These are phyloP conservation scores for Tolypeutes matacus DNA, from an alignment of 2,797 vertebrate genomes.

Conservation along the genomic window DNA sequence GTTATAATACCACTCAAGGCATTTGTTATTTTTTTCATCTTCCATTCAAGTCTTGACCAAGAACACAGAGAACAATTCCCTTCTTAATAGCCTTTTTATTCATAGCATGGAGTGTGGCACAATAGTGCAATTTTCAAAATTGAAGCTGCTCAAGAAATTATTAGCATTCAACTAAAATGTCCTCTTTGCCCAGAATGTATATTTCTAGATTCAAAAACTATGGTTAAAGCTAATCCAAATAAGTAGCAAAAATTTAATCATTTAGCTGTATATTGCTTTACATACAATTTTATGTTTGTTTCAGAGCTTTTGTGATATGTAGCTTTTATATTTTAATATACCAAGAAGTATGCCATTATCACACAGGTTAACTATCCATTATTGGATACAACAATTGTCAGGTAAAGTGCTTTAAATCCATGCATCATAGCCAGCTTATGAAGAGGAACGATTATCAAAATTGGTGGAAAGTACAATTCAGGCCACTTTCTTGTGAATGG, in stretches of 20 bases:
- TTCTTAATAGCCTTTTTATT: conserved; percentile 42
- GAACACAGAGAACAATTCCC: conserved; percentile 43
- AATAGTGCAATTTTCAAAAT: conserved; percentile 52
- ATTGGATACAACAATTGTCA: not conserved
- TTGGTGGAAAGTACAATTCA: not conserved
- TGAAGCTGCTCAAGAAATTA: conserved; percentile 41
- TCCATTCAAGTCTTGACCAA: not conserved
- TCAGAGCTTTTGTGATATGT: conserved; percentile 53
- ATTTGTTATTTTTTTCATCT: not conserved
- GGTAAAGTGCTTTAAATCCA: conserved; percentile 61
- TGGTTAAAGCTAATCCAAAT: conserved; percentile 26
- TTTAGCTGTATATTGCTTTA: not conserved
- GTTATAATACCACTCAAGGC: conserved; percentile 16
- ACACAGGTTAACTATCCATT: conserved; percentile 10
- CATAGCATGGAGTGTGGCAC: not conserved
- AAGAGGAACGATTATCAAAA: conserved; percentile 60
- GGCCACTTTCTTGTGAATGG: not conserved
- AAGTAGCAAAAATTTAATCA: conserved; percentile 27
- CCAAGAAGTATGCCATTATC: not conserved
- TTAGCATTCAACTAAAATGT: conserved; percentile 51
- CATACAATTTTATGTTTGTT: not conserved
- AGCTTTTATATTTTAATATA: not conserved
- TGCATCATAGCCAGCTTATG: conserved; percentile 29
- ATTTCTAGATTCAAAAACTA: conserved; percentile 36
- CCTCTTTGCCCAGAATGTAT: not conserved